Evolutionary conservation across 2,888 invertebrate genomes (phyloP), one percentile per base, ranked within the genome.

Genomic region (Diarsia rubi): DNA sequence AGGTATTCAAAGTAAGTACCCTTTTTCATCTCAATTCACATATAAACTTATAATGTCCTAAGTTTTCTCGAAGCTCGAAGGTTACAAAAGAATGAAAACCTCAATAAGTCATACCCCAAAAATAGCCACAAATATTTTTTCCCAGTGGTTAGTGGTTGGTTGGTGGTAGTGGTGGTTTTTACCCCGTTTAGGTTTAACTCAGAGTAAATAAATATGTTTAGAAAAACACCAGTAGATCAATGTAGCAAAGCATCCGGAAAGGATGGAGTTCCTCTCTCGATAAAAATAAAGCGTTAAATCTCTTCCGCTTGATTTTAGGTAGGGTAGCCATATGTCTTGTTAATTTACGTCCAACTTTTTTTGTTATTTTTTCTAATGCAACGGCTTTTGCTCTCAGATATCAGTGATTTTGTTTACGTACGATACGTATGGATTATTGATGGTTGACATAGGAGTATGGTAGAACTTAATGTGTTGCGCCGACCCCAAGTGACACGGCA

Each of bases 221-320:
- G 70, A 84, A 78, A 78, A 79, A 78, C 78, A 78, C 72, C 69
- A 78, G 74, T 81, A 70, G 76, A 86, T 86, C 83, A 83, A 83
- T 85, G 72, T 75, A 76, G 67, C 63, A 77, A 82, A 87, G 81
- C 78, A 83, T 83, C 82, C 85, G 81, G 83, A 79, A 84, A 59
- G 82, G 85, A 82, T 84, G 65, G 73, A 84, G 80, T 83, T 82
- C 73, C 82, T 82, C 83, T 85, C 81, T 81, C 81, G 81, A 88
- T 88, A 84, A 88, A 88, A 89, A 88, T 87, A 86, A 86, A 87
- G 79, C 81, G 78, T 80, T 88, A 86, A 87, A 88, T 88, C 86
- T 82, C 84, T 88, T 86, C 84, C 86, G 79, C 83, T 85, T 87
- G 79, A 86, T 82, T 88, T 88, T 86, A 54, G 59, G 54, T 81